Evolutionary conservation across 1,140 invertebrate genomes (phyloP).

Genomic region (Orius insidiosus): DNA sequence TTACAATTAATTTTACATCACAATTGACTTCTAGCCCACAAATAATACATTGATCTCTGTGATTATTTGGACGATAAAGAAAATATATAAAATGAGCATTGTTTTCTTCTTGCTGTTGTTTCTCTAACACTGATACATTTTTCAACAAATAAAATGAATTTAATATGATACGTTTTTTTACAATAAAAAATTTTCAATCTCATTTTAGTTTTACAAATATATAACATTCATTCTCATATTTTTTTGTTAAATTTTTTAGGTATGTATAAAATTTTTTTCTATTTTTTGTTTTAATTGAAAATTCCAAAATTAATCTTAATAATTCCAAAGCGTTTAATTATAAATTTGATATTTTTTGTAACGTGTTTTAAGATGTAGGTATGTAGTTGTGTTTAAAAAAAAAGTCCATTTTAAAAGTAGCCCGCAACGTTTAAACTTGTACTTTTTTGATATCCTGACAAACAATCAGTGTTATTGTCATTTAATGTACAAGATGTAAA

Average conservation of each 20-base stretch:
- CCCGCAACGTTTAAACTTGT: too few species aligned
- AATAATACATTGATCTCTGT: neutral
- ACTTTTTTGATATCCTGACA: too few species aligned
- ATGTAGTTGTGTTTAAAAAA: too few species aligned
- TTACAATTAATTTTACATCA: constrained; percentile 2
- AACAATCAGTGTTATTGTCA: neutral
- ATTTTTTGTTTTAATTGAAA: constrained; percentile 1
- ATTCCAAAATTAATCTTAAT: neutral
- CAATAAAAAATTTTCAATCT: neutral
- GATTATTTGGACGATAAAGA: constrained; percentile 5
- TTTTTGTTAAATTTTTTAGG: constrained; percentile 2
- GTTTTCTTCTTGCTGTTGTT: neutral
- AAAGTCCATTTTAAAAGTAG: too few species aligned
- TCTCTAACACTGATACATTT: neutral
- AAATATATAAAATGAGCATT: constrained; percentile 10
- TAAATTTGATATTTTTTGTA: neutral
- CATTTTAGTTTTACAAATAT: constrained; percentile 7
- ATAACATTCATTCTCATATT: constrained; percentile 5
- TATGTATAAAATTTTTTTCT: neutral
- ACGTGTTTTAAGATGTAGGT: too few species aligned
- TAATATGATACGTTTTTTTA: neutral
- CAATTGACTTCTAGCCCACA: constrained; percentile 5
- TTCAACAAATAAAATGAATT: neutral
- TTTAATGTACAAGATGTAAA: too few species aligned
- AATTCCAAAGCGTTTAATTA: too few species aligned